These are phyloP conservation scores for Flexamia atlantica DNA, from an alignment of 2,888 invertebrate species.

Conservation along the genomic window DNA sequence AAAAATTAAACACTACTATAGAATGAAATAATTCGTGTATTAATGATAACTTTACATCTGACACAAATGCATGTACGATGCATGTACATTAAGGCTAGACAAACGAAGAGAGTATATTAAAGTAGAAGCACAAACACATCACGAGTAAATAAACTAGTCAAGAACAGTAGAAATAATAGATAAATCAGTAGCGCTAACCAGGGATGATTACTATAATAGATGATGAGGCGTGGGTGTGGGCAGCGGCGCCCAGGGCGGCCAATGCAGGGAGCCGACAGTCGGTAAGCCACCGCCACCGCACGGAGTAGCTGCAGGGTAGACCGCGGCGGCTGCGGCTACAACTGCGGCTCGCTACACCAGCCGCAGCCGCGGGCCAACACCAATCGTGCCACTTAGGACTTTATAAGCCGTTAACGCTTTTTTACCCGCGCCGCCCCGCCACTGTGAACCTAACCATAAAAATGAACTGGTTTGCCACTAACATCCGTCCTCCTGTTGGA, in stretches of 20 bases:
- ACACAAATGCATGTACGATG: no score
- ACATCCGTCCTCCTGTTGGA: neutral
- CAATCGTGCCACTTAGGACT: conserved; percentile 35
- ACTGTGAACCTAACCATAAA: conserved; percentile 42
- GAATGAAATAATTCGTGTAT: no score
- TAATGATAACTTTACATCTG: no score
- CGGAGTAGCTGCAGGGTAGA: neutral
- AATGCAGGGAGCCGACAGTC: conserved; percentile 49
- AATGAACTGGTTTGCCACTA: conserved; percentile 43
- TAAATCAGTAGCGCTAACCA: neutral
- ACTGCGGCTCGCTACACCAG: neutral
- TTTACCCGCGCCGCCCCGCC: conserved; percentile 6
- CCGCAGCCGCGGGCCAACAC: conserved; percentile 12
- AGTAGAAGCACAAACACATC: no score
- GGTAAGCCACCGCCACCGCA: neutral
- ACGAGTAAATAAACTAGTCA: neutral
- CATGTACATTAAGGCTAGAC: no score
- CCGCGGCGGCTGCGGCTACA: neutral
- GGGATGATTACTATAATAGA: neutral
- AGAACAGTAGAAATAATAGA: neutral
- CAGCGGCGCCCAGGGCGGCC: neutral
- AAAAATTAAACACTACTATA: no score
- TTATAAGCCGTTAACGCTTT: conserved; percentile 48
- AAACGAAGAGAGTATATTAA: no score
- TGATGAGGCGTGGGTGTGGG: neutral